Conservation (phyloP, 2,797 vertebrate species). For the Mus caroli region DNA sequence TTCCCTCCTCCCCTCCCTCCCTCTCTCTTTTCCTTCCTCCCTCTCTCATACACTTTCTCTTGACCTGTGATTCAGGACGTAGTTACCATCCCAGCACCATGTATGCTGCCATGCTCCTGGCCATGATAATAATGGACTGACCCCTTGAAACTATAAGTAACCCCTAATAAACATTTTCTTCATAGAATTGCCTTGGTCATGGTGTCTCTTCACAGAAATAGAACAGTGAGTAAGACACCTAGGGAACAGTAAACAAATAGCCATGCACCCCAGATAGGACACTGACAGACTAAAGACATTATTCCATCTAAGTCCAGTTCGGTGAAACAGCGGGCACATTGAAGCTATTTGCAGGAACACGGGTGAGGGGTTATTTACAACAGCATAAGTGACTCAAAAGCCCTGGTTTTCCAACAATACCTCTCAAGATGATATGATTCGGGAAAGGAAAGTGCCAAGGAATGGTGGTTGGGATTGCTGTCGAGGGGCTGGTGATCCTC, state of each 20-base stretch:
- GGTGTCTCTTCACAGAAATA: background rate
- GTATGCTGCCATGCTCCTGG: background rate
- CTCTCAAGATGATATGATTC: background rate
- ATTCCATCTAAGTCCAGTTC: background rate
- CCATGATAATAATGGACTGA: background rate
- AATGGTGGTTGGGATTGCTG: background rate
- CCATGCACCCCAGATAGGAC: background rate
- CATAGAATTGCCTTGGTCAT: background rate
- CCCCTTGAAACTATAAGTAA: background rate
- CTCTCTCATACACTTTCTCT: background rate
- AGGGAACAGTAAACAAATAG: background rate
- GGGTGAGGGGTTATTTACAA: background rate
- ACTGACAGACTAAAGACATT: background rate
- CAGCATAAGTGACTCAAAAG: background rate
- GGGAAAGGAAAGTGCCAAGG: no score
- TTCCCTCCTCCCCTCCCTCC: rapidly evolving
- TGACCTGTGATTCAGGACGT: no score
- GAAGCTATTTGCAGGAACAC: background rate
- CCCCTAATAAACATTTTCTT: background rate
- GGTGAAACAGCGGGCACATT: background rate
- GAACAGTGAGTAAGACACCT: background rate
- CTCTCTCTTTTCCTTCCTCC: no score
- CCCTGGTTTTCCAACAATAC: background rate
- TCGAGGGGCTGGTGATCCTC: background rate
- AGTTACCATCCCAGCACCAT: background rate